Conservation (phyloP, 2,888 invertebrate species). For the Brachycybe producta region DNA sequence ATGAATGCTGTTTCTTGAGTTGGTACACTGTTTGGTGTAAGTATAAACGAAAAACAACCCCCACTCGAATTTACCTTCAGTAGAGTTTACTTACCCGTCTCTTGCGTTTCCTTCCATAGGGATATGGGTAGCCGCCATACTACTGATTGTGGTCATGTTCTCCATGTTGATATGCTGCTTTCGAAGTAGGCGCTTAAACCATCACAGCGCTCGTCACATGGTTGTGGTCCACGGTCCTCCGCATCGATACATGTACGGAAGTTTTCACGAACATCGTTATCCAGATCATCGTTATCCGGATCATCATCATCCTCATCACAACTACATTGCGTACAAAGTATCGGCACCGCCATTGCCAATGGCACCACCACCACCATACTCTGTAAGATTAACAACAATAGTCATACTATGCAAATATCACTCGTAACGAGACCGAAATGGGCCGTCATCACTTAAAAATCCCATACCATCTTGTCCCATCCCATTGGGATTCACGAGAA, state of each 20-base stretch:
- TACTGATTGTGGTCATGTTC: not conserved
- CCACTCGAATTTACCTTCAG: not conserved
- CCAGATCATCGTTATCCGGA: no score
- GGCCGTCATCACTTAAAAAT: no score
- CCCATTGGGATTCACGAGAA: no score
- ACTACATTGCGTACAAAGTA: no score
- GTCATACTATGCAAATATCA: no score
- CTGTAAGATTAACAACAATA: no score
- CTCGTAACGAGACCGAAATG: no score
- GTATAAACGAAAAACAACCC: not conserved
- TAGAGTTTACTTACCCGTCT: not conserved
- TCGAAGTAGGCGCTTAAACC: not conserved
- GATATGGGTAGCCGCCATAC: constrained; percentile 5
- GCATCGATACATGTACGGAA: not conserved
- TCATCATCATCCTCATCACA: no score
- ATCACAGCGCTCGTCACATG: constrained; percentile 2
- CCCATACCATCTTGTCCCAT: no score
- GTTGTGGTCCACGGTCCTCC: constrained; percentile 1
- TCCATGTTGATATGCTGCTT: constrained; percentile 4
- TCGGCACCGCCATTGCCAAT: no score
- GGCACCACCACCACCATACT: no score
- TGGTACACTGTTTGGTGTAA: constrained; percentile 12
- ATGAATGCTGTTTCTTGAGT: constrained; percentile 8
- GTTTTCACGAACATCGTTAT: no score
- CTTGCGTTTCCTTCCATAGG: not conserved